These are phyloP conservation scores for Albula goreensis DNA, from an alignment of 2,113 vertebrate genomes.

Conservation along the genomic window DNA sequence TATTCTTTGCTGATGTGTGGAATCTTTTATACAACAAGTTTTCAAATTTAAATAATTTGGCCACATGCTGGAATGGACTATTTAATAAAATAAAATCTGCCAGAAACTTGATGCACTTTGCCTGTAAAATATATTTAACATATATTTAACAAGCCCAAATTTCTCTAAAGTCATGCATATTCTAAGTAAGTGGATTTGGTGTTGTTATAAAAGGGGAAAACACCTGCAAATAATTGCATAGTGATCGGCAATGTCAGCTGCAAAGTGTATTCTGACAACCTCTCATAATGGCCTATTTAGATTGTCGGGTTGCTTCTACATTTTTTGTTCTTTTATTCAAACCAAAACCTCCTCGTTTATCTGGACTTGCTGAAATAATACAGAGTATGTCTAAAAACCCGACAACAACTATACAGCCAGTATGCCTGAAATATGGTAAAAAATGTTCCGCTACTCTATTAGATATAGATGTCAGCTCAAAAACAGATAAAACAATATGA, in stretches of 20 bases:
- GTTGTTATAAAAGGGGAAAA: slow-evolving; percentile 36
- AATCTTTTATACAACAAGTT: background rate
- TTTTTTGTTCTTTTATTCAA: slow-evolving; percentile 18
- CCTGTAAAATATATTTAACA: slow-evolving; percentile 6
- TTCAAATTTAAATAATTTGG: background rate
- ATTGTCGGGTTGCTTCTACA: slow-evolving; percentile 14
- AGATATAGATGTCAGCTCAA: background rate
- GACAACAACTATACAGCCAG: background rate
- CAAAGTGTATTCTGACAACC: slow-evolving; percentile 27
- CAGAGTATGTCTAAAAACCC: background rate
- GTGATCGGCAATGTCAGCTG: slow-evolving; percentile 28
- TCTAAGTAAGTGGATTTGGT: slow-evolving; percentile 33
- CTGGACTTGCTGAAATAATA: background rate
- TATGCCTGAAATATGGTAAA: background rate
- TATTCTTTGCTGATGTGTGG: background rate
- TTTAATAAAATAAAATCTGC: slow-evolving; percentile 11
- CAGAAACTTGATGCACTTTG: background rate
- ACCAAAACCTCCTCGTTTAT: background rate
- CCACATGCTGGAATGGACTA: background rate
- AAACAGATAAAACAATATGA: background rate
- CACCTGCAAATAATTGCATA: slow-evolving; percentile 36
- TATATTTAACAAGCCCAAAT: background rate
- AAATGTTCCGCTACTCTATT: background rate
- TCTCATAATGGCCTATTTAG: slow-evolving; percentile 31
- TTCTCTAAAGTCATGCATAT: slow-evolving; percentile 23